These are phyloP conservation scores for Lasaia peninsularis DNA, from an alignment of 1,140 invertebrate genomes.

Conservation along the genomic window DNA sequence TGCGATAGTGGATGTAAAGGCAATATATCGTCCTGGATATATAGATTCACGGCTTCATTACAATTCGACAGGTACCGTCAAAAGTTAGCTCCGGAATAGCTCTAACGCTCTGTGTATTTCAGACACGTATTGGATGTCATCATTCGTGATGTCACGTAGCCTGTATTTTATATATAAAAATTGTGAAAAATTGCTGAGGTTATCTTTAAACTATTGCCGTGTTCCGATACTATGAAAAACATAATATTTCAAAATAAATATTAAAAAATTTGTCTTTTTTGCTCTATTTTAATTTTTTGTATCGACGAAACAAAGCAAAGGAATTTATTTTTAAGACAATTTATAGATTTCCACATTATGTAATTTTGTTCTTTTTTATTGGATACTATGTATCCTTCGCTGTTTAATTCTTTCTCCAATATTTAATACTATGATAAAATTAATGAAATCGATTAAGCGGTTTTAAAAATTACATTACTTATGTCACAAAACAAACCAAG, in stretches of 20 bases:
- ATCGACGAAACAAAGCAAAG: no score
- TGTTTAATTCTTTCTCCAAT: no score
- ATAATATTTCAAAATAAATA: neutral
- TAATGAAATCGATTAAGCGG: no score
- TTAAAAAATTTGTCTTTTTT: no score
- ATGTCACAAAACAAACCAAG: no score
- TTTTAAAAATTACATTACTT: no score
- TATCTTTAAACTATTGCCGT: neutral
- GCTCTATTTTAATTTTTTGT: no score
- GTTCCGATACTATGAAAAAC: neutral
- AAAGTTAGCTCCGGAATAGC: slow-evolving; percentile 21
- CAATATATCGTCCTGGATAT: slow-evolving; percentile 5
- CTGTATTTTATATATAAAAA: slow-evolving; percentile 22
- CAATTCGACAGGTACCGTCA: slow-evolving; percentile 23
- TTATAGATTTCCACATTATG: no score
- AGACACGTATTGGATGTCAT: slow-evolving; percentile 22
- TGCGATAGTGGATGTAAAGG: neutral
- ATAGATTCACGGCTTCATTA: slow-evolving; percentile 16
- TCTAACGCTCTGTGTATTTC: slow-evolving; percentile 18
- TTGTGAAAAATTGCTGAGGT: slow-evolving; percentile 10
- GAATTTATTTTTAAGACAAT: no score
- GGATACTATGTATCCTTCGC: no score
- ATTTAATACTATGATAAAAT: no score
- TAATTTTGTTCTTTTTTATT: no score
- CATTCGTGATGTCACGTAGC: slow-evolving; percentile 22